phyloP scores from a whole-genome alignment of 2,888 invertebrate species.

The Orthosia gracilis region DNA sequence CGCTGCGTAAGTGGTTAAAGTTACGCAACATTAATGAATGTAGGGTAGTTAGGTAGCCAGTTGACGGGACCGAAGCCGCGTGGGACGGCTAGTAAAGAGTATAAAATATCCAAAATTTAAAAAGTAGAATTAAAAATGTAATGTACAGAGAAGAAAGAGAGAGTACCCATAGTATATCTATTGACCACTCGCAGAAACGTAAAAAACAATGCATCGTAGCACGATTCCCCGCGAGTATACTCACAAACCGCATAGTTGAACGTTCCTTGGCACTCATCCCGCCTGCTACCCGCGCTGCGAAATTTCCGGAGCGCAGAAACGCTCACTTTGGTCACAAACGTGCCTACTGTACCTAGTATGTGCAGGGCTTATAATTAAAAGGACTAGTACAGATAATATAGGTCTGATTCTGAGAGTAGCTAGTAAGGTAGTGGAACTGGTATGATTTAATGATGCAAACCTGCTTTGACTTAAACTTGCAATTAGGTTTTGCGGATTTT shows the following conservation, averaged over 20 bases:
- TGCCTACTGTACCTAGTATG: not conserved
- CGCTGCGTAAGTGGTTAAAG: too few species aligned
- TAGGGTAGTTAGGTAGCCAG: too few species aligned
- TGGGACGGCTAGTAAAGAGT: too few species aligned
- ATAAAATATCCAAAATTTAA: too few species aligned
- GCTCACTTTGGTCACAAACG: slow-evolving; percentile 8
- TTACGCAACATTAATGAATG: too few species aligned
- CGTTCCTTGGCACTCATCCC: slow-evolving; percentile 15
- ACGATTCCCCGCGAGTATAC: slow-evolving; percentile 26
- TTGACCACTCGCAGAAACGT: not conserved
- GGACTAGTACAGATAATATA: not conserved
- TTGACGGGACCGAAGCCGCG: too few species aligned
- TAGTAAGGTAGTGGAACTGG: not conserved
- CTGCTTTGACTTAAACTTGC: not conserved
- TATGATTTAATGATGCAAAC: not conserved
- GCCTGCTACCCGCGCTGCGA: slow-evolving; percentile 2
- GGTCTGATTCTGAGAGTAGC: too few species aligned
- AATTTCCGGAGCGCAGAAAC: slow-evolving; percentile 36
- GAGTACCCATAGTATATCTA: too few species aligned
- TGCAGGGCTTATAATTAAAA: slow-evolving; percentile 14
- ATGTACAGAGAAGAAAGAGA: too few species aligned
- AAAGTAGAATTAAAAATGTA: too few species aligned
- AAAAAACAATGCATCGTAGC: not conserved
- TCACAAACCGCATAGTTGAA: slow-evolving; percentile 15
- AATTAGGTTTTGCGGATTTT: not conserved